Evolutionary conservation across 2,113 vertebrate genomes (phyloP).

Genomic region (Boleophthalmus pectinirostris): DNA sequence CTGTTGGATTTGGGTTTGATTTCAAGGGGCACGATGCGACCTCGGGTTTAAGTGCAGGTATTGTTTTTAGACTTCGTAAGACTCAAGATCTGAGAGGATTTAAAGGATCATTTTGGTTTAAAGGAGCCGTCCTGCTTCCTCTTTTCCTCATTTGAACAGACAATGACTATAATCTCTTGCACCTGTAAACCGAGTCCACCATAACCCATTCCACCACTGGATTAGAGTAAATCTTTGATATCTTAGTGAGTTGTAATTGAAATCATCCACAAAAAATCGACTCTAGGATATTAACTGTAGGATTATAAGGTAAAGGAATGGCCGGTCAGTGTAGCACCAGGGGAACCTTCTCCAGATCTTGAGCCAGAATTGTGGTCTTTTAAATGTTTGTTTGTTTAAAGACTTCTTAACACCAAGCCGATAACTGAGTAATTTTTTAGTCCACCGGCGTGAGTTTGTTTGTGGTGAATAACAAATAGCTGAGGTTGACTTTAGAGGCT

Average conservation of each 20-base stretch:
- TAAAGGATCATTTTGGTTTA: slow-evolving; percentile 35
- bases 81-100: slow-evolving; percentile 49
- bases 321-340: background rate
- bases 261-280: background rate
- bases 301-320: background rate
- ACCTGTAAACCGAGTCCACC: background rate
- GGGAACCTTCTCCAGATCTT: too few species aligned
- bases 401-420: too few species aligned
- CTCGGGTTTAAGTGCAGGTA: slow-evolving; percentile 61
- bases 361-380: background rate
- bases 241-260: background rate
- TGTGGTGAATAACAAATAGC: too few species aligned
- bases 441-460: too few species aligned
- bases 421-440: too few species aligned
- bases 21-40: slow-evolving; percentile 77
- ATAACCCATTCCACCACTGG: background rate
- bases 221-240: background rate
- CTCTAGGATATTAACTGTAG: background rate
- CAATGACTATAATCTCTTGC: background rate
- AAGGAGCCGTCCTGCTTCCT: slow-evolving; percentile 3
- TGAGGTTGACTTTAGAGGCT: too few species aligned
- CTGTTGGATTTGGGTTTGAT: slow-evolving; percentile 86
- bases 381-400: background rate
- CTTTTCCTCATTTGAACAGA: background rate
- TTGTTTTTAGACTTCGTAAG: slow-evolving; percentile 65